Percentiles rank a stretch among this genome's conserved stretches.
These are phyloP conservation scores for Palaemon carinicauda DNA, from an alignment of 1,140 invertebrate genomes.

Conservation along the genomic window DNA sequence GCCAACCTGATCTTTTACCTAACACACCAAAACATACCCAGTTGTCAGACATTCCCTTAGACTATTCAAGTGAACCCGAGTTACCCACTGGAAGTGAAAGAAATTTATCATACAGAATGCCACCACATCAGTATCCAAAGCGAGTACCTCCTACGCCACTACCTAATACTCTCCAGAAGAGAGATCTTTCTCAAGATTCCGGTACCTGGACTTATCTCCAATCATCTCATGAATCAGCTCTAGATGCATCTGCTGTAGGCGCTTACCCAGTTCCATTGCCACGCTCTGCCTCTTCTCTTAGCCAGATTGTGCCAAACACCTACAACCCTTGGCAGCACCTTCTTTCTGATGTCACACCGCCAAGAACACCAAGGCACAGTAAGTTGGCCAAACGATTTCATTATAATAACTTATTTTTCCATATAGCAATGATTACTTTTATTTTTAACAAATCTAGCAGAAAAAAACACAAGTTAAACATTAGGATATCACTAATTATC, in stretches of 20 bases:
- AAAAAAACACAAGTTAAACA: too few relatives aligned
- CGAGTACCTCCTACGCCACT: background rate
- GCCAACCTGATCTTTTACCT: constrained; percentile 37
- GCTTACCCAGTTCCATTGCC: constrained; percentile 4
- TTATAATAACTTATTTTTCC: background rate
- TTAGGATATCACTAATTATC: too few relatives aligned
- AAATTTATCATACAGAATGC: background rate
- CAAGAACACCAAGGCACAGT: constrained; percentile 37
- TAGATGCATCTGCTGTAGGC: background rate
- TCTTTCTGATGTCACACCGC: constrained; percentile 31
- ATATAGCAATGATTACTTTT: too few relatives aligned
- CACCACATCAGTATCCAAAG: background rate
- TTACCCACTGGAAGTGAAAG: background rate
- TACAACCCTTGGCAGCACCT: constrained; percentile 33
- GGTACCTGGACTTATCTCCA: constrained; percentile 30
- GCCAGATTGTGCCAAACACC: background rate
- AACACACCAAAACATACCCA: background rate
- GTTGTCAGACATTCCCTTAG: background rate
- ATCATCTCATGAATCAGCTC: background rate
- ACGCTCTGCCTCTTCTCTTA: constrained; percentile 36
- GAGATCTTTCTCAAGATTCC: constrained; percentile 15
- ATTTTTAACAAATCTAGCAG: too few relatives aligned
- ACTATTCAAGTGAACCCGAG: constrained; percentile 42
- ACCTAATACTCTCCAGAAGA: background rate
- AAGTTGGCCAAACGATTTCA: background rate